Conservation (phyloP, 2,888 invertebrate genomes). For the Colletes collaris region DNA sequence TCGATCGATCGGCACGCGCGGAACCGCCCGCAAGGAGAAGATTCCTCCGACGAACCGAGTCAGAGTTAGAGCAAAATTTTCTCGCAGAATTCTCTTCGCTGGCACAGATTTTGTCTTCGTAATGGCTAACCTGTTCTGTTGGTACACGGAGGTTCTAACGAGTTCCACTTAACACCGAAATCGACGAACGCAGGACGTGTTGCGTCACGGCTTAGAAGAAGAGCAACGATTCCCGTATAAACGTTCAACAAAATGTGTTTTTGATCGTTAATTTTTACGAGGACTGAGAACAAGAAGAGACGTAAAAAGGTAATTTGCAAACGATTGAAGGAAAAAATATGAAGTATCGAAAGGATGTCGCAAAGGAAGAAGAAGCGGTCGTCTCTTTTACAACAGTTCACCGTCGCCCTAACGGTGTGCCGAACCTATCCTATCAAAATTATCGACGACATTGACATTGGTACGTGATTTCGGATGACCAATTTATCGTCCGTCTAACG, state of each 20-base stretch:
- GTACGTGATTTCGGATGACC: background rate
- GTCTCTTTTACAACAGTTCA: background rate
- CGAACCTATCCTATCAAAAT: background rate
- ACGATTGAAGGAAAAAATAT: background rate
- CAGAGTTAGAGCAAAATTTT: too few species aligned
- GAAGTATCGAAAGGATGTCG: too few species aligned
- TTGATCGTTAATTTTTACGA: too few species aligned
- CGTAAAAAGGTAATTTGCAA: too few species aligned
- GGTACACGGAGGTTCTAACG: background rate
- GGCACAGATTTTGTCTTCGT: too few species aligned
- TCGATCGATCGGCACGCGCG: background rate
- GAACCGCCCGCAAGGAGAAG: too few species aligned
- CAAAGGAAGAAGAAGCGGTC: background rate
- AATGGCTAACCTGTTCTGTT: background rate
- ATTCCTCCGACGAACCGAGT: too few species aligned
- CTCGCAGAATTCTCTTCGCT: background rate
- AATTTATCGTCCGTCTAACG: background rate
- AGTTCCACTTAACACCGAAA: background rate
- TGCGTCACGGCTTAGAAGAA: background rate
- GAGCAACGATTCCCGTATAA: background rate
- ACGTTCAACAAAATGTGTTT: background rate
- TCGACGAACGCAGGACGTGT: too few species aligned
- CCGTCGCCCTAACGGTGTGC: background rate
- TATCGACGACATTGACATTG: conserved; percentile 28
- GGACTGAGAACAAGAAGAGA: too few species aligned